Evolutionary conservation across 2,113 vertebrate species (phyloP), one percentile per base, ranked within the genome.

Genomic region (Pao palembangensis): DNA sequence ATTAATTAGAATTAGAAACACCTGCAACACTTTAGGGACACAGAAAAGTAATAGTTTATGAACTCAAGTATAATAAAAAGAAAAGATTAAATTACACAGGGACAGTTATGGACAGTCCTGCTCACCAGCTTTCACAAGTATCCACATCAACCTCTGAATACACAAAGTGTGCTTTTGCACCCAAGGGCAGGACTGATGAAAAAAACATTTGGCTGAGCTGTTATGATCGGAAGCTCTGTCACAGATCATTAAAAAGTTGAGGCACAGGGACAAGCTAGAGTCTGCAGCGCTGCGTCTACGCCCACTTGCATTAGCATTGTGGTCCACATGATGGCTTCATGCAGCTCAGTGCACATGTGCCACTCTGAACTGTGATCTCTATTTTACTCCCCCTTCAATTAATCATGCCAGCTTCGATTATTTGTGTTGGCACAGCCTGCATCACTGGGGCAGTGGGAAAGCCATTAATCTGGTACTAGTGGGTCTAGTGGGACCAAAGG

Each of bases 211-310:
- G 81, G 78, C 38, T 44, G 31, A 54, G 57, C 75, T 71, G 59
- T 58, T 81, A 69, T 78, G 64, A 80, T 85, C 42, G 64, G 85
- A 90, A 90, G 81, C 52, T 21, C 55, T 76, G 87, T 88, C 86
- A 87, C 76, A 87, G 76, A 63, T 78, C 85, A 88, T 91, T 91
- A 80, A 72, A 78, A 48, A 56, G 31, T 66, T 61, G 57, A 67
- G 56, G 66, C 67, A 50, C 58, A 74, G 74, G 61, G 74, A 83
- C 74, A 82, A 63, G 68, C 71, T 68, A 53, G 43, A 64, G 50
- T 78, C 71, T 83, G 71, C 66, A 69, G 73, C 74, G 63, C 41
- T 46, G 50, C 3, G 2, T 34, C 58, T 73, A 57, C 76, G 67
- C 73, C 70, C 72, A 64, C 71, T 71, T 19, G 38, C 56, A 15